Evolutionary conservation across 2,797 vertebrate species (phyloP).

Genomic region (Vipera ursinii): DNA sequence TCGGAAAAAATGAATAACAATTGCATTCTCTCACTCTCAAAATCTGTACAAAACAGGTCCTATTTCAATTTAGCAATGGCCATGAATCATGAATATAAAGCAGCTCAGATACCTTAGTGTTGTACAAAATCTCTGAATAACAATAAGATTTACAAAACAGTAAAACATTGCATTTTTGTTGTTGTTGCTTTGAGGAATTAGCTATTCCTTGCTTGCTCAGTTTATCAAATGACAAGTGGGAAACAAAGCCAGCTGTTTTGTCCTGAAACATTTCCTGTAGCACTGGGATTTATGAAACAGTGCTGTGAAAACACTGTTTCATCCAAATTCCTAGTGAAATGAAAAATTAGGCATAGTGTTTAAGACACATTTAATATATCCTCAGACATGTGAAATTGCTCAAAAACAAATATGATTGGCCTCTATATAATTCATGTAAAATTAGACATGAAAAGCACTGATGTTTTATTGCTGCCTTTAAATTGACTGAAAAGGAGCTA

Average conservation of each 20-base stretch:
- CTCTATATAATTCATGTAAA: not conserved
- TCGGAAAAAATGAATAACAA: not conserved
- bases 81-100: not conserved
- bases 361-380: not conserved
- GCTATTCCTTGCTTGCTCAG: slow-evolving; percentile 30
- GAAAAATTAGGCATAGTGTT: not conserved
- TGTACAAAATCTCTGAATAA: slow-evolving; percentile 39
- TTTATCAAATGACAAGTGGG: slow-evolving; percentile 9
- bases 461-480: slow-evolving; percentile 15
- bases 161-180: slow-evolving; percentile 32
- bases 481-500: not conserved
- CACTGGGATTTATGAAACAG: slow-evolving; percentile 34
- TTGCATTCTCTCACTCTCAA: not conserved
- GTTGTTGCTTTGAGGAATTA: slow-evolving; percentile 35
- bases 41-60: not conserved
- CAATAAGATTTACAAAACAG: slow-evolving; percentile 6
- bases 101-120: not conserved
- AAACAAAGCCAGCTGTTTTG: slow-evolving; percentile 27
- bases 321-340: not conserved
- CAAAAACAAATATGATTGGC: not conserved
- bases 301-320: slow-evolving; percentile 12
- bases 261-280: slow-evolving; percentile 19
- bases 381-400: not conserved
- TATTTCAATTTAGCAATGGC: not conserved
- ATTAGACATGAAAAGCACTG: not conserved